Percentiles rank a stretch among this genome's conserved stretches.
phyloP scores from a whole-genome alignment of 1,140 invertebrate genomes.

The Chionoecetes opilio region DNA sequence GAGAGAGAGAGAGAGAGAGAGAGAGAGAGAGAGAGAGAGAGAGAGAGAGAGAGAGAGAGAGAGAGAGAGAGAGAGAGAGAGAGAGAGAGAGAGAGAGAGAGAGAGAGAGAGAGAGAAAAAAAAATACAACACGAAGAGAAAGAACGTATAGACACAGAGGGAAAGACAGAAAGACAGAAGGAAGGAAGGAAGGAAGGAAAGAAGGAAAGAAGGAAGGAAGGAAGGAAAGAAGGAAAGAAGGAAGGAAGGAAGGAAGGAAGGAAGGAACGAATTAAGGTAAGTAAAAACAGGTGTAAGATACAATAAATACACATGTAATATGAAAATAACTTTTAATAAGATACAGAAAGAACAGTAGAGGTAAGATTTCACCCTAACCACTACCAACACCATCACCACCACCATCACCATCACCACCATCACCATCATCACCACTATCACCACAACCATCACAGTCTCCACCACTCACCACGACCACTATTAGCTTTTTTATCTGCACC shows the following conservation, averaged over 20 bases:
- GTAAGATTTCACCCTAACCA: background rate
- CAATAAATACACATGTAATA: background rate
- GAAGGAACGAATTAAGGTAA: background rate
- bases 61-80: conserved; percentile 11
- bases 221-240: background rate
- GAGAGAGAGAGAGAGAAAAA: background rate
- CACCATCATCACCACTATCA: background rate
- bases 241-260: background rate
- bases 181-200: background rate
- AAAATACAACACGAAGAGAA: background rate
- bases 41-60: background rate
- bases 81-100: background rate
- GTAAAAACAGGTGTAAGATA: background rate
- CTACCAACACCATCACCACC: background rate
- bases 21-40: background rate
- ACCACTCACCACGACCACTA: background rate
- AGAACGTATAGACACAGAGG: background rate
- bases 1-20: background rate
- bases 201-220: background rate
- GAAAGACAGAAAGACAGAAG: background rate
- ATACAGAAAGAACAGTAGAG: background rate
- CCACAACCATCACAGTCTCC: background rate
- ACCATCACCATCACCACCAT: conserved; percentile 1
- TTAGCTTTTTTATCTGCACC: too few species aligned
- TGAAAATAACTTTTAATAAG: too few species aligned